Percentiles rank a stretch among this genome's conserved stretches.
Evolutionary conservation across 2,113 vertebrate genomes (phyloP).

Genomic region (Sinosuthora webbiana): DNA sequence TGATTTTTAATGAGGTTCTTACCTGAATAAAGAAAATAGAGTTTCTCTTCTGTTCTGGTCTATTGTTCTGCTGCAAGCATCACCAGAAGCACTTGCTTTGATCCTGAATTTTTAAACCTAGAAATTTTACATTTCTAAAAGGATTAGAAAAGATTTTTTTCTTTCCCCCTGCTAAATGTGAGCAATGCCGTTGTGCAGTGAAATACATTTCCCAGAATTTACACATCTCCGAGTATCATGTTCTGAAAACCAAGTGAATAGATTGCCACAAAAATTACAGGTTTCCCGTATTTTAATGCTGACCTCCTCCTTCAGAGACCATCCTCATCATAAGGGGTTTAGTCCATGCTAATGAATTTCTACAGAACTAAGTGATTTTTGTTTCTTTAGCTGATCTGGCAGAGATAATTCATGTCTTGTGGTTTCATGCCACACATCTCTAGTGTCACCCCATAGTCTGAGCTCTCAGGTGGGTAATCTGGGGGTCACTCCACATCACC

Average conservation of each 20-base stretch:
- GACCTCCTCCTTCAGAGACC: background rate
- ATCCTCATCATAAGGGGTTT: background rate
- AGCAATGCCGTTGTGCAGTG: background rate
- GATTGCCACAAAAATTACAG: background rate
- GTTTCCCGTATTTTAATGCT: background rate
- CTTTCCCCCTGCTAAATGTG: background rate
- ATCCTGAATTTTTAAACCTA: background rate
- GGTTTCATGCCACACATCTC: background rate
- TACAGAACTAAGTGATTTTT: background rate
- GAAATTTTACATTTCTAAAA: background rate
- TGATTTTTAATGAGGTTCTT: conserved; percentile 58
- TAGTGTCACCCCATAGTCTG: background rate
- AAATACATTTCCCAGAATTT: background rate
- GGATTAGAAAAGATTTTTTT: background rate
- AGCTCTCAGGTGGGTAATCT: background rate
- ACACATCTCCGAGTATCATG: background rate
- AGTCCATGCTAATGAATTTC: background rate
- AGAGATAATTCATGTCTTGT: background rate
- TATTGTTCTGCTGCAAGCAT: background rate
- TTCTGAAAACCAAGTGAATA: background rate
- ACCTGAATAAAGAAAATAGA: conserved; percentile 28
- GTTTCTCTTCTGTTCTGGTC: background rate
- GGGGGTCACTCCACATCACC: background rate
- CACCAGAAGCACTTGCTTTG: background rate
- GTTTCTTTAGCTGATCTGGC: background rate